phyloP scores from a whole-genome alignment of 2,888 invertebrate genomes.

The Caenorhabditis panamensis region DNA sequence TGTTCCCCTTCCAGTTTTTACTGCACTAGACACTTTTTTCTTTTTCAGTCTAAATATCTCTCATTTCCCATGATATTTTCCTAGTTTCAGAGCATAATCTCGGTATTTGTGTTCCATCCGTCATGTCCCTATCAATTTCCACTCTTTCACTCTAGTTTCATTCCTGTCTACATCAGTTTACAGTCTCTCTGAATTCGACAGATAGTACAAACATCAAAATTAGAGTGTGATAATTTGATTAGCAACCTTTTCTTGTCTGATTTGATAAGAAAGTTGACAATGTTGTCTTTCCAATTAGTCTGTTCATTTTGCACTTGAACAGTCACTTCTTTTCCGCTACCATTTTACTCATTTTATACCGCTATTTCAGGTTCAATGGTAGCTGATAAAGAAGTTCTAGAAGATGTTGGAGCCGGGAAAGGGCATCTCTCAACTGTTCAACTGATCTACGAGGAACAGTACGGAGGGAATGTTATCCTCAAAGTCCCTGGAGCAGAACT shows the following conservation, averaged over 20 bases:
- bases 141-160: too few relatives aligned
- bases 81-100: background rate
- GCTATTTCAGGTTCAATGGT: too few relatives aligned
- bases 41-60: background rate
- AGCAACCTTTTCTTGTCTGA: background rate
- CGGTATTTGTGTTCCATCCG: background rate
- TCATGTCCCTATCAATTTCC: background rate
- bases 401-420: slow-evolving; percentile 54
- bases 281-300: background rate
- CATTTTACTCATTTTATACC: background rate
- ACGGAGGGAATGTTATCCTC: slow-evolving; percentile 31
- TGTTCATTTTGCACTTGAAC: background rate
- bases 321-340: background rate
- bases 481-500: slow-evolving; percentile 36
- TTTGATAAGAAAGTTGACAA: background rate
- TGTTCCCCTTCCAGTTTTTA: background rate
- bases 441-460: slow-evolving; percentile 29
- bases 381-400: slow-evolving; percentile 11
- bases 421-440: slow-evolving; percentile 35
- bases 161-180: background rate
- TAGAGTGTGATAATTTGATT: background rate
- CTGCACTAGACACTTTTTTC: background rate
- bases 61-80: too few relatives aligned
- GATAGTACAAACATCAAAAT: too few relatives aligned
- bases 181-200: background rate